phyloP scores from a whole-genome alignment of 2,113 vertebrate species.

The Falco punctatus region DNA sequence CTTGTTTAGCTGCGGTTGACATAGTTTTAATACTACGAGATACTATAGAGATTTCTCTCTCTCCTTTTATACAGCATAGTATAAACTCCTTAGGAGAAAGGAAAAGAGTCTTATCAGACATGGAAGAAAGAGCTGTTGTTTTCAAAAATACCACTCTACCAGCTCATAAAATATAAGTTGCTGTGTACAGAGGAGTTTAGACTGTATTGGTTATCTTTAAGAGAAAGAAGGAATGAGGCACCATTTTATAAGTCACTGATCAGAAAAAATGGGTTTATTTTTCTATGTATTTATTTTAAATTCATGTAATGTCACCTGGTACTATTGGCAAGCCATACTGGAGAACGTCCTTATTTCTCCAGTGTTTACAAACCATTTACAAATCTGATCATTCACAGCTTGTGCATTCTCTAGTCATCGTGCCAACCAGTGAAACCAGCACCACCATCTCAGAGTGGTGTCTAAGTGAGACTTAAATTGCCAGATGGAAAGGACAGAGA shows the following conservation, averaged over 20 bases:
- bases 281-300: slow-evolving; percentile 11
- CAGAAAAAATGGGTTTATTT: neutral
- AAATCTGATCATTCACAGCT: neutral
- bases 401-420: neutral
- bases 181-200: neutral
- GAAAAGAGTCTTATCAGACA: neutral
- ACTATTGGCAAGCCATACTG: neutral
- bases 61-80: slow-evolving; percentile 16
- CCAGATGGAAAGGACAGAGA: neutral
- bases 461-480: neutral
- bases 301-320: neutral
- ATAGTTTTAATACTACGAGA: neutral
- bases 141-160: neutral
- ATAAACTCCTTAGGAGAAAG: neutral
- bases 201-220: neutral
- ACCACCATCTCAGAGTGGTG: neutral
- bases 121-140: neutral
- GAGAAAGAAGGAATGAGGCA: neutral
- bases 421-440: slow-evolving; percentile 3
- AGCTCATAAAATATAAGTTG: slow-evolving; percentile 20
- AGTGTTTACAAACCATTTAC: neutral
- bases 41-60: neutral
- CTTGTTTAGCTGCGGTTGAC: slow-evolving; percentile 34
- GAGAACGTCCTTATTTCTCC: slow-evolving; percentile 4
- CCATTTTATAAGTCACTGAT: neutral